Base-by-base conservation (phyloP, 2,113 vertebrate genomes). In the Guaruba guarouba region DNA sequence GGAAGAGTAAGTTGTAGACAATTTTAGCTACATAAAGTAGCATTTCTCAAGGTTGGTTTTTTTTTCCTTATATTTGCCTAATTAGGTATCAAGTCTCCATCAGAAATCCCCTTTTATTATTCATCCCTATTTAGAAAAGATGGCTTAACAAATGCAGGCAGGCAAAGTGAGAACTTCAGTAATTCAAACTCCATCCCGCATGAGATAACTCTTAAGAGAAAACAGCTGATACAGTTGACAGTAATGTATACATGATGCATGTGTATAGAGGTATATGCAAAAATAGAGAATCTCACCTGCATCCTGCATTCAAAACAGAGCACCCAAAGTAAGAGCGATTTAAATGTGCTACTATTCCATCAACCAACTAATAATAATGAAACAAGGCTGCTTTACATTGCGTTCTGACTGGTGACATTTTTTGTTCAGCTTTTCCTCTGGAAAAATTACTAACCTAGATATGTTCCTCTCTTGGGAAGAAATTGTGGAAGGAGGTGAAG, bases 221-320 rank as follows among this genome's bases (percentile, higher is more conserved):
- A n/a, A 39, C 8, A 48, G 27, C 13, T 41, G 39, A 61, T 33
- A 6, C 0, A 41, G 13, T 3, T 59, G 43, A 17, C 6, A 19
- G 7, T 2, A 33, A 29, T 2, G 16, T 17, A 59, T 12, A 27
- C 4, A 1, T 11, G 6, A 27, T 22, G 31, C 4, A 28, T 3
- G 7, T 3, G 2, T 54, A 46, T 10, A 66, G 19, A 31, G 2
- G 27, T 1, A 44, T 0, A 37, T 0, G 1, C 17, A 84, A 33
- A 25, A 48, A 39, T 3, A 52, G 19, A 22, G 27, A 77, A 35
- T 6, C 35, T 48, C 10, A 29, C 4, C 27, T 48, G 27, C 33
- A 81, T 12, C 12, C 35, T 62, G 23, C 31, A 37, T 33, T n/a
- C 27, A 29, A 19, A n/a, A 27, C 7, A 37, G 11, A 55, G 33